phyloP scores from a whole-genome alignment of 30 jellyfish, hydroid and myxozoan genomes.

The Sanderia malayensis region DNA sequence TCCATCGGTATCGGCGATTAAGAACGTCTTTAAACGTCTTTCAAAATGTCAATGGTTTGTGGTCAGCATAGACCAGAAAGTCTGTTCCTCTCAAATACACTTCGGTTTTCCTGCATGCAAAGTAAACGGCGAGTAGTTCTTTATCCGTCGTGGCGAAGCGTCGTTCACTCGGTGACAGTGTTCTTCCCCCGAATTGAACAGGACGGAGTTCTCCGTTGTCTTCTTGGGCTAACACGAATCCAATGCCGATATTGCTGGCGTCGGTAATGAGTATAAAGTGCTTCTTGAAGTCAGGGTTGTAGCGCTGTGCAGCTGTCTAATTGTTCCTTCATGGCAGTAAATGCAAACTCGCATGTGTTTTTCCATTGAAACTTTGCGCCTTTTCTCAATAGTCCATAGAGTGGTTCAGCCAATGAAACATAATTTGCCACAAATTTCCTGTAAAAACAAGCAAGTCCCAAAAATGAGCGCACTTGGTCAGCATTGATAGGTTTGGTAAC shows the following conservation, averaged over 20 bases:
- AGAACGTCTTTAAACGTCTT: slow-evolving; percentile 2
- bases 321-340: background rate
- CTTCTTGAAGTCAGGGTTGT: background rate
- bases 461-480: slow-evolving; percentile 4
- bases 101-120: slow-evolving; percentile 8
- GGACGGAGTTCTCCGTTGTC: background rate
- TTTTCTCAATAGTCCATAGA: background rate
- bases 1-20: slow-evolving; percentile 14
- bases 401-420: background rate
- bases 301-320: background rate
- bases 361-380: background rate
- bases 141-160: background rate
- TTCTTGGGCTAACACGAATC: background rate
- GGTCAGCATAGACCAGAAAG: slow-evolving; percentile 14
- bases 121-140: slow-evolving; percentile 8
- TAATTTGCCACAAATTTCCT: background rate
- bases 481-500: background rate
- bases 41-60: background rate
- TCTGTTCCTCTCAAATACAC: background rate
- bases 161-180: background rate
- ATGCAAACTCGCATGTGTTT: background rate
- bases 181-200: slow-evolving; percentile 5
- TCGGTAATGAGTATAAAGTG: background rate
- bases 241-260: background rate
- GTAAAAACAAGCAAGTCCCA: background rate